Base-by-base conservation (phyloP, 2,888 invertebrate genomes). In the Neocrepidodera transversa region DNA sequence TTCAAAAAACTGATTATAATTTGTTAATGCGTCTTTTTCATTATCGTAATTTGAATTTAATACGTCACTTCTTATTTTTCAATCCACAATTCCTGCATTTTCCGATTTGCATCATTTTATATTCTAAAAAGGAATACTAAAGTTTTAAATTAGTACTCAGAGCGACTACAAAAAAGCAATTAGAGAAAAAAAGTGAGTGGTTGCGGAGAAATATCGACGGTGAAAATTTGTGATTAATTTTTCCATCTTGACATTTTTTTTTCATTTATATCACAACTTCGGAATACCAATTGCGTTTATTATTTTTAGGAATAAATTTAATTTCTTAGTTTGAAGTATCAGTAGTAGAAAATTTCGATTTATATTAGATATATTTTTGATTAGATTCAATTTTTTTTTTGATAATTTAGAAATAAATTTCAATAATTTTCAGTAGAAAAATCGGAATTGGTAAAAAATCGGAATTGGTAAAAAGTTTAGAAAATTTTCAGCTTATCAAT, bases 101-200 rank as follows among this genome's bases (percentile, higher is more conserved):
- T 28, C 40, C 40, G 2, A 14, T 16, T n/a, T 16, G 40, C 40
- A 8, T 28, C 28, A 28, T 6, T 40, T 40, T 17, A 16, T 40
- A 40, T 40, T 40, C 40, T 18, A 40, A 40, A 40, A 40, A 40
- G 17, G 40, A 40, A 40, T 40, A 40, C 40, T 16, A 40, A 40
- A 40, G 16, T 16, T 40, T 14, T 16, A 40, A 40, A 40, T 40
- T 13, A n/a, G 13, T 18, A 13, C 18, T 16, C 40, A 5, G 16
- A 14, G 6, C 7, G 40, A 40, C 16, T 40, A 40, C 40, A 40
- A 40, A 40, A 40, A 40, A 40, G 17, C 40, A 40, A 40, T 40
- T 40, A 40, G 13, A 40, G 18, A 40, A 11, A 16, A 40, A 40
- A 16, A 40, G 13, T 2, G 16, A n/a, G 7, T 10, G 40, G 18